A percentile compares a stretch with the other conserved stretches of the same genome.
These are phyloP conservation scores for Gryllus bimaculatus DNA, from an alignment of 1,140 invertebrate genomes.

Conservation along the genomic window DNA sequence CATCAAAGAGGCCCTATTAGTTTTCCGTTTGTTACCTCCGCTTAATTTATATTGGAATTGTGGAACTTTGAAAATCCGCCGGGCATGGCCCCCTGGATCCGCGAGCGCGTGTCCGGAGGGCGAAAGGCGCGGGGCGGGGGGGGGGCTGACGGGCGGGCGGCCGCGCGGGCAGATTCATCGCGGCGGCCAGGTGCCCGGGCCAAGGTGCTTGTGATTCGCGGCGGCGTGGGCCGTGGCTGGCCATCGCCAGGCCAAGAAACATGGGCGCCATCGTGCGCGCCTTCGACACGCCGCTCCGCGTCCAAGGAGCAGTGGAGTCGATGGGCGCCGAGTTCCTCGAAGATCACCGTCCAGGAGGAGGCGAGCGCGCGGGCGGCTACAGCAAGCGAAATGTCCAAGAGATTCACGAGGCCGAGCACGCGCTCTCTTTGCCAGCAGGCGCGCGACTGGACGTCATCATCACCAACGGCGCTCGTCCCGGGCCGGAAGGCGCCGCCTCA, in stretches of 20 bases:
- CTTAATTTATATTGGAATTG: no score
- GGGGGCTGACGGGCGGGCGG: no score
- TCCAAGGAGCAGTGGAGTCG: constrained; percentile 82
- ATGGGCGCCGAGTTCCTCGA: constrained; percentile 80
- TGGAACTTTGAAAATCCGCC: no score
- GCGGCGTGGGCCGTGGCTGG: constrained; percentile 81
- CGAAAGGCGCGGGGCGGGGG: no score
- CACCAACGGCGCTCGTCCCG: constrained; percentile 81
- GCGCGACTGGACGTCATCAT: constrained; percentile 73
- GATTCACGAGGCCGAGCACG: constrained; percentile 78
- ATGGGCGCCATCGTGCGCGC: constrained; percentile 83
- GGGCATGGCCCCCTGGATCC: no score
- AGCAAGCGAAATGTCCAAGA: constrained; percentile 85
- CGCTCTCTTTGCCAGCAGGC: constrained; percentile 76
- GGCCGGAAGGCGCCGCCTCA: constrained; percentile 77
- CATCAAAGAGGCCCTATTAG: not conserved
- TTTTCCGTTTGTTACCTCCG: not conserved
- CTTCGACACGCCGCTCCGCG: constrained; percentile 76
- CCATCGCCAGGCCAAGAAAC: constrained; percentile 72
- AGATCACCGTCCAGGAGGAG: constrained; percentile 68
- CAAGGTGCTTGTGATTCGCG: constrained; percentile 78
- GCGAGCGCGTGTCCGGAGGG: no score
- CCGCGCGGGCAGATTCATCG: no score
- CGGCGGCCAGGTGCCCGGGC: constrained; percentile 80
- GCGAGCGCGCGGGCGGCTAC: constrained; percentile 74